Conservation (phyloP, 2,113 vertebrate species). For the Ellobius talpinus region DNA sequence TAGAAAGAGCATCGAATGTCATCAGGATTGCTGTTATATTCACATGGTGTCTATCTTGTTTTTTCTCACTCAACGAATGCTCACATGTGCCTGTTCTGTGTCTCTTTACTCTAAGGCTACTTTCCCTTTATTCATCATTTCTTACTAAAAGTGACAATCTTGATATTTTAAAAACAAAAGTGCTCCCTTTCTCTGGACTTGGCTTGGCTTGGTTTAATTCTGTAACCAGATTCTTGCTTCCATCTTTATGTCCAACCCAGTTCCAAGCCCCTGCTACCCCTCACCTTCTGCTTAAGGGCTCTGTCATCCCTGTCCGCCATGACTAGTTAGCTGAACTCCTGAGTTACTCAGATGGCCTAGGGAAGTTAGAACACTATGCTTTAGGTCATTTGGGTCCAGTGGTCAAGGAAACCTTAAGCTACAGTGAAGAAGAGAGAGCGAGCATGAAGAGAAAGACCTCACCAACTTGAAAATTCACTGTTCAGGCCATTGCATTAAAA, state of each 20-base stretch:
- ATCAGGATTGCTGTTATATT: not conserved
- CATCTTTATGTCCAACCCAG: not conserved
- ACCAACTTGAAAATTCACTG: not conserved
- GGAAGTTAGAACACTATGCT: not conserved
- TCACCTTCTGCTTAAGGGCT: not conserved
- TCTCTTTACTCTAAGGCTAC: not conserved
- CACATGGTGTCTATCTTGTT: not conserved
- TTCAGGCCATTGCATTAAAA: not conserved
- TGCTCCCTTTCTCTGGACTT: not conserved
- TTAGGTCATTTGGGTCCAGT: not conserved
- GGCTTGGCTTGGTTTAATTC: not conserved
- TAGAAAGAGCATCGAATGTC: slow-evolving; percentile 92
- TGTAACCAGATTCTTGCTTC: not conserved
- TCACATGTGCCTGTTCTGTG: not conserved
- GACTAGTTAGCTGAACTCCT: not conserved
- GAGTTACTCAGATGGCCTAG: not conserved
- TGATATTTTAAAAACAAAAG: not conserved
- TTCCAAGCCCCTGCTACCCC: not conserved
- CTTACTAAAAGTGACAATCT: not conserved
- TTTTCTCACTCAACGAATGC: not conserved
- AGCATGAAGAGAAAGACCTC: not conserved
- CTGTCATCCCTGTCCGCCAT: not conserved
- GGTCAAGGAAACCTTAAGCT: not conserved
- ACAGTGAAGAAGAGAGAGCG: not conserved
- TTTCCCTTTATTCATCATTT: not conserved